Evolutionary conservation across 2,113 vertebrate species (phyloP), one percentile per base, ranked within the genome.

Genomic region (Pagrus major): DNA sequence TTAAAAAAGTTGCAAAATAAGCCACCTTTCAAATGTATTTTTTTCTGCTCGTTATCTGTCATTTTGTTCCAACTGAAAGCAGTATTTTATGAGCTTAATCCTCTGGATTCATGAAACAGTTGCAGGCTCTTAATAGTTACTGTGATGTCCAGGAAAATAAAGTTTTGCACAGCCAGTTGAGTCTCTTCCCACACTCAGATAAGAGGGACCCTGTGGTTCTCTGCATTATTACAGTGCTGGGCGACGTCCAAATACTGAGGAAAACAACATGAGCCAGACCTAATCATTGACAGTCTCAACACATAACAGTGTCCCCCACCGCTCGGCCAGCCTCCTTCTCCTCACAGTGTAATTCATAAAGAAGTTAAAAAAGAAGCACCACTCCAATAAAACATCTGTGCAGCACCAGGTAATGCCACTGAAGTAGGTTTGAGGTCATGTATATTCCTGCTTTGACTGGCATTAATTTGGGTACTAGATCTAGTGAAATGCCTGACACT

Each of bases 221-320:
- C 37, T 68, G 71, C 44, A 23, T 80, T 83, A 71, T 64, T 69
- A 69, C 81, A n/a, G 71, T 1, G 20, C 63, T 1, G 80, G 58
- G 25, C 35, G 9, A 12, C 9, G 15, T 82, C 84, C 76, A 84
- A 31, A 78, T n/a, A 33, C 63, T n/a, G 61, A 23, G 49, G 29
- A 49, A 61, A 71, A 65, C 68, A 52, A 61, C 78, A 68, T 11
- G 35, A 76, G 75, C 47, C 46, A 60, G 59, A 64, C 52, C 64
- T 71, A 66, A 88, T 72, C 52, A 65, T 60, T 49, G 51, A 61
- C 21, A 74, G 74, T 69, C 59, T 64, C n/a, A 27, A 29, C 61
- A 59, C 63, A 81, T n/a, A 44, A 54, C 64, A 4, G 64, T 18
- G 25, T 54, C 37, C n/a, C 56, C 31, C 68, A 33, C 27, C 7